A percentile compares a stretch with the other conserved stretches of the same genome.
phyloP scores from a whole-genome alignment of 1,140 invertebrate genomes.

The Zaprionus vittiger region DNA sequence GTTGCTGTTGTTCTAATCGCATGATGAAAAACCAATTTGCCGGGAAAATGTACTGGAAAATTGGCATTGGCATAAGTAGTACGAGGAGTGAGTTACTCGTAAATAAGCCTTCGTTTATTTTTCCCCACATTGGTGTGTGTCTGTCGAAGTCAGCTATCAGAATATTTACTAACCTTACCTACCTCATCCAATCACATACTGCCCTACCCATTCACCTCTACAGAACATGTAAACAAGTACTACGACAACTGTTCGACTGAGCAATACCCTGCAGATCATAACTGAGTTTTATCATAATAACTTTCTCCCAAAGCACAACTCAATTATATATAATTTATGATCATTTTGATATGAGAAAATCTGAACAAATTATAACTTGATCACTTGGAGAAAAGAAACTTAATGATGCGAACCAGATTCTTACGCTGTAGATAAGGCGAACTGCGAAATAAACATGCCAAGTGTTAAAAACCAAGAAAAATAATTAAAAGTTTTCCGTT shows the following conservation, averaged over 20 bases:
- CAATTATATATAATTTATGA: slow-evolving; percentile 8
- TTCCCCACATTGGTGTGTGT: slow-evolving; percentile 19
- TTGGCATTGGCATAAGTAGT: slow-evolving; percentile 36
- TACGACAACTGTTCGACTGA: background rate
- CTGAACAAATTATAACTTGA: background rate
- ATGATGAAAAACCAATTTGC: slow-evolving; percentile 44
- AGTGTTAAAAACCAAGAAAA: background rate
- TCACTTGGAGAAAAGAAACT: slow-evolving; percentile 1
- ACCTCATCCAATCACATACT: slow-evolving; percentile 32
- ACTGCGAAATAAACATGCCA: background rate
- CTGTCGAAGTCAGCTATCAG: background rate
- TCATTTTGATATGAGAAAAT: background rate
- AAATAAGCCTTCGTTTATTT: slow-evolving; percentile 30
- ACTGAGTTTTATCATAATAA: background rate
- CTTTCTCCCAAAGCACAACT: background rate
- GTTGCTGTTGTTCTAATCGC: slow-evolving; percentile 36
- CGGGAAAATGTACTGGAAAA: slow-evolving; percentile 50
- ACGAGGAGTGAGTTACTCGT: slow-evolving; percentile 17
- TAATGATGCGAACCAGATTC: slow-evolving; percentile 8
- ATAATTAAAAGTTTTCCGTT: no score
- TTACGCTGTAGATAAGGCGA: background rate
- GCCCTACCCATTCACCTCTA: background rate
- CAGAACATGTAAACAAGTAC: background rate
- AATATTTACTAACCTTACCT: background rate
- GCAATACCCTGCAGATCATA: background rate